Percentiles rank a stretch among this genome's conserved stretches.
Evolutionary conservation across 2,113 vertebrate genomes (phyloP).

Genomic region (Oreocharis arfaki): DNA sequence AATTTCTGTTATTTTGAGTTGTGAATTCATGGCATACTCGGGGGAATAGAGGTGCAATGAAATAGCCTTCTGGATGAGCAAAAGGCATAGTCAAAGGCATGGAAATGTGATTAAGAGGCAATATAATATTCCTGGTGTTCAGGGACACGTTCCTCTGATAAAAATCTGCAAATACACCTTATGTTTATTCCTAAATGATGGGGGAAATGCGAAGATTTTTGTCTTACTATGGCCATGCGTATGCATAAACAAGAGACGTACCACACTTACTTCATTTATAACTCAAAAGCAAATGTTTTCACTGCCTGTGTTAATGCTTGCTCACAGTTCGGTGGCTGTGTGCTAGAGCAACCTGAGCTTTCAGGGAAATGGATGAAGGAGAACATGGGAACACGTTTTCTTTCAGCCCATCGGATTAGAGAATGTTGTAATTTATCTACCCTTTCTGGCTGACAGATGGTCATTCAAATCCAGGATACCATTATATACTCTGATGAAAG

Average conservation of each 20-base stretch:
- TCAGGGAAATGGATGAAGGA: conserved; percentile 55
- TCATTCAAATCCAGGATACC: conserved; percentile 74
- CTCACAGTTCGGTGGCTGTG: not conserved
- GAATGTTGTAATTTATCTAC: conserved; percentile 62
- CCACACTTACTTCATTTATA: not conserved
- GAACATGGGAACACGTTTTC: conserved; percentile 34
- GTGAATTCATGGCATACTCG: rapidly evolving
- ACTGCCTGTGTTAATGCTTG: not conserved
- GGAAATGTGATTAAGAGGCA: not conserved
- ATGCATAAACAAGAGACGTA: not conserved
- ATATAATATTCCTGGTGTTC: not conserved
- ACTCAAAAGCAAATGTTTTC: not conserved
- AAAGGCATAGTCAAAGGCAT: not conserved
- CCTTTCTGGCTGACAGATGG: conserved; percentile 71
- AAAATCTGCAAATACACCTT: not conserved
- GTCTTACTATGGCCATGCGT: not conserved
- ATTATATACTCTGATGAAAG: conserved; percentile 45
- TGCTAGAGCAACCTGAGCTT: conserved; percentile 5
- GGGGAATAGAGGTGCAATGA: not conserved
- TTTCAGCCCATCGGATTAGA: conserved; percentile 58
- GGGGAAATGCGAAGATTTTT: not conserved
- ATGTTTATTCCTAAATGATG: not conserved
- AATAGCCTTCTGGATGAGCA: not conserved
- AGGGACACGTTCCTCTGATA: not conserved
- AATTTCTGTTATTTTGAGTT: not conserved